These are phyloP conservation scores for Calephelis virginiensis DNA, from an alignment of 1,140 invertebrate species.

Conservation along the genomic window DNA sequence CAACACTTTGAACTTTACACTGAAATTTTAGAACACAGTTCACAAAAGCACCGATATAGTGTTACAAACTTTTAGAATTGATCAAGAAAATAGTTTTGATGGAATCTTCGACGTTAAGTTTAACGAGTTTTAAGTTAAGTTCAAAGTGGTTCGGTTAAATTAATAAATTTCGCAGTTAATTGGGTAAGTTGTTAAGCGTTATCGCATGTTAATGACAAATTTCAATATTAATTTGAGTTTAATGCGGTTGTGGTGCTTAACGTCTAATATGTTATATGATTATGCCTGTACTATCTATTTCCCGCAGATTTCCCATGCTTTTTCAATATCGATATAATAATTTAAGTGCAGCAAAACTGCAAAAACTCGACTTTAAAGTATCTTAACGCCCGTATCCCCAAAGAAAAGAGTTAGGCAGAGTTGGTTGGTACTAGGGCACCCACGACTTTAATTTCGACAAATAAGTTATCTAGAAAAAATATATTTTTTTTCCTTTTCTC, in stretches of 20 bases:
- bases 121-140: conserved; percentile 17
- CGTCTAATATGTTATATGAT: too few relatives aligned
- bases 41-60: neutral
- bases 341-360: too few relatives aligned
- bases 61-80: conserved; percentile 9
- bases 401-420: too few relatives aligned
- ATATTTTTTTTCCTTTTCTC: too few relatives aligned
- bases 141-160: conserved; percentile 11
- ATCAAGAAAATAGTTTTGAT: conserved; percentile 16
- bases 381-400: too few relatives aligned
- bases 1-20: neutral
- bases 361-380: too few relatives aligned
- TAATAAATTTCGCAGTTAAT: conserved; percentile 14
- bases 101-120: conserved; percentile 13
- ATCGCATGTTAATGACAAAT: conserved; percentile 11
- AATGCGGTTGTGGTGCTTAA: neutral
- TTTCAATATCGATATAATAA: too few relatives aligned
- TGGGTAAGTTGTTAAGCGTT: conserved; percentile 11
- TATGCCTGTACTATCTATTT: too few relatives aligned
- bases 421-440: too few relatives aligned
- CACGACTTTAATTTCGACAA: too few relatives aligned
- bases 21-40: neutral
- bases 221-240: conserved; percentile 4
- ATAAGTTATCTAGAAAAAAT: too few relatives aligned
- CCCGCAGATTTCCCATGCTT: too few relatives aligned